A percentile compares a stretch with the other conserved stretches of the same genome.
Evolutionary conservation across 2,113 vertebrate species (phyloP).

Genomic region (Sorex araneus): DNA sequence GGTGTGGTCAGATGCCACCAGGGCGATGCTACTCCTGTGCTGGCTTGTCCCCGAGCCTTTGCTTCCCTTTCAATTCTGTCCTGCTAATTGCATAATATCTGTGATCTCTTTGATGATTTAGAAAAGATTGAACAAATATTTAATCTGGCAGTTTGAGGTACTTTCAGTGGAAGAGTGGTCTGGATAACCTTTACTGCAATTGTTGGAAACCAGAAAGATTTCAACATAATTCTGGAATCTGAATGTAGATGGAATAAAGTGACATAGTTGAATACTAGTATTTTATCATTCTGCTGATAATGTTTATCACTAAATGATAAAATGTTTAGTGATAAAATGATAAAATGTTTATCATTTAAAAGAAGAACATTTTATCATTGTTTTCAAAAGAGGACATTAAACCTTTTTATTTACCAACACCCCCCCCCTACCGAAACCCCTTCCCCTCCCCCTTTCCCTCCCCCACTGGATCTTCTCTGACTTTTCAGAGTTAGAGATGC

Average conservation of each 20-base stretch:
- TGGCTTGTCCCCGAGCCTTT: not conserved
- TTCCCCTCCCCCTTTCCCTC: too few species aligned
- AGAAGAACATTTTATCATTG: too few species aligned
- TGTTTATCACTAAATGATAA: too few species aligned
- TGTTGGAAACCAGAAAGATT: slow-evolving; percentile 12
- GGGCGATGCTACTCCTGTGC: not conserved
- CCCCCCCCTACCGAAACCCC: too few species aligned
- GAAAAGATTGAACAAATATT: slow-evolving; percentile 10
- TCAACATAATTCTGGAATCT: not conserved
- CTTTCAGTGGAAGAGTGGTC: not conserved
- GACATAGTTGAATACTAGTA: not conserved
- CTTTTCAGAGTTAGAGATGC: not conserved
- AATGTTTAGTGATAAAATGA: too few species aligned
- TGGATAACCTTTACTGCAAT: not conserved
- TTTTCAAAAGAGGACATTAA: not conserved
- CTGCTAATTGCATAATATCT: not conserved
- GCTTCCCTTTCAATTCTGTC: not conserved
- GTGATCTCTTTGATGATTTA: slow-evolving; percentile 19
- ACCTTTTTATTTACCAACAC: too few species aligned
- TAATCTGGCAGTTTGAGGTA: not conserved
- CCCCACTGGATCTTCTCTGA: not conserved
- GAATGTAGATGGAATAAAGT: not conserved
- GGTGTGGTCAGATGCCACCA: not conserved
- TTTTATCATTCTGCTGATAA: not conserved
- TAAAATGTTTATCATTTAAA: too few species aligned